Base-by-base conservation (phyloP, 2,797 vertebrate species). In the Eospalax fontanierii region DNA sequence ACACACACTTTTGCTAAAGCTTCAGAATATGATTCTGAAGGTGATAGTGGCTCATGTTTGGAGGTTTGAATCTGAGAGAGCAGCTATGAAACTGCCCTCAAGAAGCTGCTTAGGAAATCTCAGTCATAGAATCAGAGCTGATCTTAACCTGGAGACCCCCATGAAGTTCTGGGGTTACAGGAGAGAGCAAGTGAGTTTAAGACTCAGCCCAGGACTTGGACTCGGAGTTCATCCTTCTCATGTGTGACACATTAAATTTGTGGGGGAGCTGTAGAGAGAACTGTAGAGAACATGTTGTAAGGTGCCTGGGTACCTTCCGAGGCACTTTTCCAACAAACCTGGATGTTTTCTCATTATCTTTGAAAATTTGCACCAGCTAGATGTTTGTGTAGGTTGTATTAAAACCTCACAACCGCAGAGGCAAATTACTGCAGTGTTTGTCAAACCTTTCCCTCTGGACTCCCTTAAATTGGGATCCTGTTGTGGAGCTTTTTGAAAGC, bases 401-500 rank as follows among this genome's bases (percentile, higher is more conserved):
- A 59, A 33, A 89, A 40, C 70, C 30, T 43, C 38, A 91, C 19
- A 22, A 50, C 2, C 19, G 19, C n/a, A 70, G 71, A 59, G 87
- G 57, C 81, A 89, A 80, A 70, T 63, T 12, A 22, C 92, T 82
- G 63, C 46, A 88, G 66, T 28, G 80, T 75, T 74, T 81, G 12
- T 83, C 30, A 11, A 73, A 66, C 91, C 91, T 93, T 84, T 82
- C 24, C 75, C 10, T 66, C 43, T 8, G 61, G 54, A 35, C 24
- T 93, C 84, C 87, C 78, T 93, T 94, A 92, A 94, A 82, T 86
- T 87, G 50, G 35, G 88, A 78, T 76, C 86, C 76, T 89, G 38
- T 84, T 92, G 89, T 75, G 57, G 38, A 70, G 46, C 59, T 80
- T 74, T 40, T 18, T 40, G 70, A 50, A 93, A 68, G n/a, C 28